Base-by-base conservation (phyloP, 2,113 vertebrate species). In the Sialia sialis region DNA sequence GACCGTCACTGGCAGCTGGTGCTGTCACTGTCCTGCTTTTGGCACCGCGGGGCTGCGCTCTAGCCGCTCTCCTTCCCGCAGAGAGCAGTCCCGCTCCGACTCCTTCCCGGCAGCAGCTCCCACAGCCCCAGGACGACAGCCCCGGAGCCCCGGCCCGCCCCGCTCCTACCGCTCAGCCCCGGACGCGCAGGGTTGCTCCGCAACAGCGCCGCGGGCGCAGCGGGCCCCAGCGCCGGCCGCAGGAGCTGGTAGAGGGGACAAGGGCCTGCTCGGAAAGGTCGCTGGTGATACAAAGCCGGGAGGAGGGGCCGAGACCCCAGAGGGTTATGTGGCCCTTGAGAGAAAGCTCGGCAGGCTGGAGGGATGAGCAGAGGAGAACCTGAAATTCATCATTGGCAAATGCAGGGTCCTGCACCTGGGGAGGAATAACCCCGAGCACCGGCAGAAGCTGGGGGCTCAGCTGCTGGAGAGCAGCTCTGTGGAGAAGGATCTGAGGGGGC, bases 1-100 rank as follows among this genome's bases (percentile, higher is more conserved):
- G 1, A 1, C 51, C 1, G n/a, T 5, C 19, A 1, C 22, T 4
- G 3, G 3, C 5, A 10, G 2, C 6, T 2, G 7, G 13, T 5
- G 8, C 19, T 9, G 15, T 3, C 7, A 0, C 14, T 21, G 3
- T 6, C 12, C 9, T 5, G 14, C 6, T 32, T 8, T 22, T 5
- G 7, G 8, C 2, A 3, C 32, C 4, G 46, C 1, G 23, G 43
- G 10, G 23, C 34, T 32, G 56, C 6, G 4, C 39, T 27, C 20
- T 3, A 4, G 3, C 16, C 7, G 2, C 36, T 43, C 7, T 7
- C 8, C 18, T 63, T 52, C 8, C 22, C 29, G 8, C 11, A 3
- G 44, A 38, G 18, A 27, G 29, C 16, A 14, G 44, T 11, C 10
- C 13, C 4, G 12, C 26, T 56, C 16, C 36, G 7, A 18, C 34